A percentile compares a stretch with the other conserved stretches of the same genome.
Conservation (phyloP, 2,888 invertebrate genomes). For the Cylindroiulus punctatus region DNA sequence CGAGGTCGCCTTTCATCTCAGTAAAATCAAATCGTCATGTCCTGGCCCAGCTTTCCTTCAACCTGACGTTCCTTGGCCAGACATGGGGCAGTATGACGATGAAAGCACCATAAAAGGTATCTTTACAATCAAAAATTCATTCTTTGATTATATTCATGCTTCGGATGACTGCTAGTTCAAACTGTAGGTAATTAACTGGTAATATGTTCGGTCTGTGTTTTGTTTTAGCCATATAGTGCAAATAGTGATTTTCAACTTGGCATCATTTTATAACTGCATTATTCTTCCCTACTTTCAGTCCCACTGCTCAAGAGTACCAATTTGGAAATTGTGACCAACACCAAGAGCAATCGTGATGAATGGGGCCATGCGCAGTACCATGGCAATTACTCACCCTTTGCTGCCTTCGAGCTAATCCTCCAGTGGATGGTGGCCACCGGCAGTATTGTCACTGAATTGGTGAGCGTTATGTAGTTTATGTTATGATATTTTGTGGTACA, state of each 20-base stretch:
- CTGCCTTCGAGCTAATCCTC: conserved; percentile 92
- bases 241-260: no score
- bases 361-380: conserved; percentile 96
- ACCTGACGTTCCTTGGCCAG: conserved; percentile 43
- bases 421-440: conserved; percentile 98
- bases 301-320: conserved; percentile 80
- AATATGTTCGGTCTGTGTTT: no score
- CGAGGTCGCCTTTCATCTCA: conserved; percentile 78
- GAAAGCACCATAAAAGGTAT: neutral
- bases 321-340: conserved; percentile 83
- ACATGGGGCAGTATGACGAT: neutral
- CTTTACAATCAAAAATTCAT: no score
- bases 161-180: no score
- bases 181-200: no score
- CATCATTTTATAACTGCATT: no score
- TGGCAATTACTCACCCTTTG: conserved; percentile 85
- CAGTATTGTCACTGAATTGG: conserved; percentile 90
- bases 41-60: conserved; percentile 35
- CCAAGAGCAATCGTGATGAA: conserved; percentile 89
- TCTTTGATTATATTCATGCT: no score
- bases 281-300: conserved; percentile 21
- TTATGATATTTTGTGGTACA: neutral
- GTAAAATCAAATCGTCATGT: neutral
- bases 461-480: conserved; percentile 64
- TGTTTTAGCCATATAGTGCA: no score